Evolutionary conservation across 2,797 vertebrate genomes (phyloP), one percentile per base, ranked within the genome.

Genomic region (Carapus acus): DNA sequence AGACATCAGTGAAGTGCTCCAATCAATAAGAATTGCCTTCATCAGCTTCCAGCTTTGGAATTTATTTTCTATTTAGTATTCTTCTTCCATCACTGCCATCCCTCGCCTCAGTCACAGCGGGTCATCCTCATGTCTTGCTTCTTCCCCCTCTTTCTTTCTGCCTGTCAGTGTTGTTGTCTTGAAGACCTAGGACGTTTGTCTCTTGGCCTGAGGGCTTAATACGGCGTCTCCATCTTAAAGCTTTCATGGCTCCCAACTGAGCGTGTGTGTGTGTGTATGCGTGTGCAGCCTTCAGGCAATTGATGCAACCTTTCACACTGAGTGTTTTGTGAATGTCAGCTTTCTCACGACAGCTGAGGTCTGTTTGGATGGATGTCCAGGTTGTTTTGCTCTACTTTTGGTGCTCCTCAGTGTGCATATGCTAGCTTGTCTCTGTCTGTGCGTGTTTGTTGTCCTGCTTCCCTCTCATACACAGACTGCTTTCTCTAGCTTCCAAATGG

Each of bases 121-220:
- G 54, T 41, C 20, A n/a, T 43, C 54, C n/a, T n/a, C n/a, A n/a
- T n/a, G n/a, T n/a, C n/a, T n/a, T n/a, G n/a, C n/a, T 43, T 67
- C 40, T 18, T 34, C 43, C 34, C 52, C 29, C 49, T 55, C 49
- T 60, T 51, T 34, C 36, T 0, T 18, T 69, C 50, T 45, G 47
- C 4, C 24, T 27, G 5, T 27, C 5, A 27, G 24, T 49, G 1
- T 31, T 44, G 59, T 55, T 52, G 45, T 65, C 51, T 59, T 73
- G 49, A 45, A 65, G 62, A 49, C 54, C 42, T 67, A 44, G 61
- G 58, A 75, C 53, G 39, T 67, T 36, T 65, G 44, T 67, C 54
- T 58, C 71, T 69, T 27, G 46, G 62, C 77, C 69, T 27, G 17
- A 41, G 73, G 78, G 56, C 44, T 78, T n/a, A n/a, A 76, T 77